Conservation (phyloP, 1,140 invertebrate genomes). For the Bemisia tabaci region DNA sequence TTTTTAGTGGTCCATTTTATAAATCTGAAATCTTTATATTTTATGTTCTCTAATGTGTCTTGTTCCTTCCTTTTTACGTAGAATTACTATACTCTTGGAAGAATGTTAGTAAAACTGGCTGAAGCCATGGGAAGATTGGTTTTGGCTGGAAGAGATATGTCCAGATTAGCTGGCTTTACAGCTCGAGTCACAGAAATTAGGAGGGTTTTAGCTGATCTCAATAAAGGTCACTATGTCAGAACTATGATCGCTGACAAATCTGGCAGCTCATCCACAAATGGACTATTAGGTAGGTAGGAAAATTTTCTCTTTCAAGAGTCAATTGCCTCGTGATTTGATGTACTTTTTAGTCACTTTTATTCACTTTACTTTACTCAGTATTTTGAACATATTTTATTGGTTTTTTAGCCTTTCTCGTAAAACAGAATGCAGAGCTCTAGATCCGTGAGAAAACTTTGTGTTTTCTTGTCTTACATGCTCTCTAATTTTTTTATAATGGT, state of each 20-base stretch:
- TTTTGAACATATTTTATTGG: too few species aligned
- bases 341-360: too few species aligned
- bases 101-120: slow-evolving; percentile 93
- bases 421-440: too few species aligned
- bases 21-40: too few species aligned
- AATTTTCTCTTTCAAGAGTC: too few species aligned
- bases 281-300: neutral
- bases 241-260: slow-evolving; percentile 62
- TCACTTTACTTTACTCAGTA: too few species aligned
- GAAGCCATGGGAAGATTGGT: slow-evolving; percentile 92
- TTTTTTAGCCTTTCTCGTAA: too few species aligned
- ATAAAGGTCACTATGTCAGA: slow-evolving; percentile 68
- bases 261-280: neutral
- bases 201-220: slow-evolving; percentile 72
- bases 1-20: too few species aligned
- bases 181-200: slow-evolving; percentile 81
- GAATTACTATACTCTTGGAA: slow-evolving; percentile 89
- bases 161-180: slow-evolving; percentile 85
- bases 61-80: slow-evolving; percentile 34
- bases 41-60: neutral
- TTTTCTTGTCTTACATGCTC: too few species aligned
- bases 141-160: slow-evolving; percentile 85
- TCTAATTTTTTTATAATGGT: too few species aligned
- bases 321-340: too few species aligned
- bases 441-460: too few species aligned